A percentile compares a stretch with the other conserved stretches of the same genome.
Conservation (phyloP, 2,113 vertebrate genomes). For the Atrichornis clamosus region DNA sequence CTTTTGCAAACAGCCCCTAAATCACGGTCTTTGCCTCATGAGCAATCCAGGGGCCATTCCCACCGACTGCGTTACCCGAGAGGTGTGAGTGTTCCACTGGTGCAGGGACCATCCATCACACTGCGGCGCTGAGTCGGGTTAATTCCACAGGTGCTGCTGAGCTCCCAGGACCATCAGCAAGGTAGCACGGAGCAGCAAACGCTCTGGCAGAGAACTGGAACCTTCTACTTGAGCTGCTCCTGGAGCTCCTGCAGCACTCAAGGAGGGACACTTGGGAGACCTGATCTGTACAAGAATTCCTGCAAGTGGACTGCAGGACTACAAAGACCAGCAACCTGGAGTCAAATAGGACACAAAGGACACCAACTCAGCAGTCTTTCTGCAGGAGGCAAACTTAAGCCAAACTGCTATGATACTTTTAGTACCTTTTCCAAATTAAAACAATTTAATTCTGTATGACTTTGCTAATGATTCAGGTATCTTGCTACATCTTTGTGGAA, state of each 20-base stretch:
- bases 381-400: neutral
- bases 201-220: neutral
- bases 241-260: neutral
- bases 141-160: neutral
- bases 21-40: accelerated
- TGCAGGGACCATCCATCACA: neutral
- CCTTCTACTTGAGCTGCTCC: neutral
- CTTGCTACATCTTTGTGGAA: neutral
- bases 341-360: neutral
- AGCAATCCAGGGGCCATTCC: neutral
- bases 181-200: neutral
- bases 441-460: neutral
- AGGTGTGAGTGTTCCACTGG: neutral
- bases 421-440: neutral
- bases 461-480: neutral
- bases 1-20: neutral
- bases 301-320: neutral
- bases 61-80: accelerated
- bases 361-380: neutral
- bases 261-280: neutral
- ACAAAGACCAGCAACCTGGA: neutral
- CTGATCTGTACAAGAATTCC: neutral
- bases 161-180: neutral
- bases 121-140: accelerated
- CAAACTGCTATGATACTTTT: neutral